Conservation (phyloP, 1,140 invertebrate genomes). For the Phenacoccus solenopsis region DNA sequence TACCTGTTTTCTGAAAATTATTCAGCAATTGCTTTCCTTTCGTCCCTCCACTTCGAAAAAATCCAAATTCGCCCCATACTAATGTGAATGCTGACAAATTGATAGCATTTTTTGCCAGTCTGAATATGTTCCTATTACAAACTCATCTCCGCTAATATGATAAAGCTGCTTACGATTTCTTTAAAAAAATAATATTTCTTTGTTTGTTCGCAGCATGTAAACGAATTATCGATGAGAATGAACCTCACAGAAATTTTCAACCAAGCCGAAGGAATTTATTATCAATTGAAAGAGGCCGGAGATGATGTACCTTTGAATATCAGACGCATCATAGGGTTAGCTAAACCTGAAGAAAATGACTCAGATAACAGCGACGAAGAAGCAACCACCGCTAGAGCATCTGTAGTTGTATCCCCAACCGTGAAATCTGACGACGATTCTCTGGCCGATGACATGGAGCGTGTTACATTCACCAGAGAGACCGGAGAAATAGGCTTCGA, state of each 20-base stretch:
- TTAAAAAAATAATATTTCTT: background rate
- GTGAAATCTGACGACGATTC: slow-evolving; percentile 13
- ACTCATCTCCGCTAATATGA: slow-evolving; percentile 14
- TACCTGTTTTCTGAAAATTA: too few species aligned
- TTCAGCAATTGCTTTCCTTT: too few species aligned
- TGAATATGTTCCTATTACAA: slow-evolving; percentile 10
- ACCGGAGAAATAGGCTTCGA: background rate
- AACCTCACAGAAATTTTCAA: slow-evolving; percentile 64
- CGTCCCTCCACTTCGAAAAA: too few species aligned
- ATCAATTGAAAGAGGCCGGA: slow-evolving; percentile 58
- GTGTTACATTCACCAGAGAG: background rate
- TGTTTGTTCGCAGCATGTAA: slow-evolving; percentile 64
- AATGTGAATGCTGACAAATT: too few species aligned
- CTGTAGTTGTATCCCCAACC: background rate
- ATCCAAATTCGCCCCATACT: too few species aligned
- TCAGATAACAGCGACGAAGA: background rate
- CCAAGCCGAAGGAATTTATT: slow-evolving; percentile 78
- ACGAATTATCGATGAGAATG: slow-evolving; percentile 75
- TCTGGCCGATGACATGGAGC: slow-evolving; percentile 18
- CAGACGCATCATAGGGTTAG: slow-evolving; percentile 50
- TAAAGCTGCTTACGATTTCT: slow-evolving; percentile 22
- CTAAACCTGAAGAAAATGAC: slow-evolving; percentile 5
- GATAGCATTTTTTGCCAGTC: too few species aligned
- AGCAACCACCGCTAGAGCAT: slow-evolving; percentile 14
- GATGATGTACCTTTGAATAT: slow-evolving; percentile 50